A percentile compares a stretch with the other conserved stretches of the same genome.
Conservation (phyloP, 2,113 vertebrate genomes). For the Toxostoma redivivum region DNA sequence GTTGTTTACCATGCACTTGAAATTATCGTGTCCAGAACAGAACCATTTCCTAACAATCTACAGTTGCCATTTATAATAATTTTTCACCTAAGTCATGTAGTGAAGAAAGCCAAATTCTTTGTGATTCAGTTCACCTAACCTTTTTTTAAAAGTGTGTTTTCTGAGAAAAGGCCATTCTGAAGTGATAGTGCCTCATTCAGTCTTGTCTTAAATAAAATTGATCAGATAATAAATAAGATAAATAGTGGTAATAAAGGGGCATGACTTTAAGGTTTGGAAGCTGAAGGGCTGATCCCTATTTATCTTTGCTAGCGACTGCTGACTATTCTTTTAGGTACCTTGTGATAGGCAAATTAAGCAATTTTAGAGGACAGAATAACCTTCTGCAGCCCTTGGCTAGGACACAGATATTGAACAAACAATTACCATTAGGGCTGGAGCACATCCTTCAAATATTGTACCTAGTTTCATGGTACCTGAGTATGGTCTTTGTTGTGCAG, state of each 20-base stretch:
- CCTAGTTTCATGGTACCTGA: background rate
- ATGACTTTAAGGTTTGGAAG: background rate
- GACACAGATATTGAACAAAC: background rate
- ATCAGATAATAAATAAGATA: conserved; percentile 15
- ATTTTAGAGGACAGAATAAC: background rate
- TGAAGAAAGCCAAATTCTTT: background rate
- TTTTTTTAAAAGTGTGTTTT: background rate
- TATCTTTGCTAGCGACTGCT: background rate
- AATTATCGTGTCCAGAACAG: background rate
- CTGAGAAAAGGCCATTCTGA: background rate
- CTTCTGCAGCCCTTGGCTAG: background rate
- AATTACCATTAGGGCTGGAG: background rate
- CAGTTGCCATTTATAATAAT: background rate
- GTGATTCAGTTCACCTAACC: background rate
- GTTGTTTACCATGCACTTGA: background rate
- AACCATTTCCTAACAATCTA: background rate
- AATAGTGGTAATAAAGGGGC: background rate
- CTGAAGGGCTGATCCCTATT: background rate
- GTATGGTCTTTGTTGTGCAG: background rate
- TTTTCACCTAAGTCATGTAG: background rate
- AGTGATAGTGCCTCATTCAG: background rate
- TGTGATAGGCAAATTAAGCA: background rate
- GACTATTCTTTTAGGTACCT: background rate
- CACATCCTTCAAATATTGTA: background rate
- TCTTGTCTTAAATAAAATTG: conserved; percentile 16